phyloP scores from a whole-genome alignment of 2,113 vertebrate genomes.

The Calidris pugnax region DNA sequence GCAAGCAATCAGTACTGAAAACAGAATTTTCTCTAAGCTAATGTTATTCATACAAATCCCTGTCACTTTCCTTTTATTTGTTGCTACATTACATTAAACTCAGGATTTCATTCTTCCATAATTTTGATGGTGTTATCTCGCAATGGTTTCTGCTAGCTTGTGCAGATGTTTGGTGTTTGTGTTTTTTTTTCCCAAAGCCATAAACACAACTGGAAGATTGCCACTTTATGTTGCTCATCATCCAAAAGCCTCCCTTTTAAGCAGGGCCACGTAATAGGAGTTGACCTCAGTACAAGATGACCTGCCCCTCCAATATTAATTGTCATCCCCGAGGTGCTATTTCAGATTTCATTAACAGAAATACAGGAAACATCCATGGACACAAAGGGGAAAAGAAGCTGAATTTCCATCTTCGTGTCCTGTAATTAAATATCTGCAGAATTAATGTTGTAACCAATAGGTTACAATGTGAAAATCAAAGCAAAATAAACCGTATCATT shows the following conservation, averaged over 20 bases:
- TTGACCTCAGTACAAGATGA: neutral
- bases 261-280: neutral
- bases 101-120: neutral
- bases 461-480: neutral
- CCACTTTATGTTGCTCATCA: neutral
- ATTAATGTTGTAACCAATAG: neutral
- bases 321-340: neutral
- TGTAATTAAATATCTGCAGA: neutral
- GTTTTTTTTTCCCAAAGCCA: neutral
- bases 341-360: neutral
- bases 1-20: neutral
- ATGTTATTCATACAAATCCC: neutral
- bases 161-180: neutral
- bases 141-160: neutral
- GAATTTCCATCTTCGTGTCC: neutral
- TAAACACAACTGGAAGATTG: neutral
- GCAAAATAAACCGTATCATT: neutral
- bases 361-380: neutral
- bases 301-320: neutral
- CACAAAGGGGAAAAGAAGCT: neutral
- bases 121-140: neutral
- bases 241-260: neutral
- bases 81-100: neutral
- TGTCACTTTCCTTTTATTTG: neutral
- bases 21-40: neutral